Base-by-base conservation (phyloP, 2,797 vertebrate genomes). In the Neoniphon sammara region DNA sequence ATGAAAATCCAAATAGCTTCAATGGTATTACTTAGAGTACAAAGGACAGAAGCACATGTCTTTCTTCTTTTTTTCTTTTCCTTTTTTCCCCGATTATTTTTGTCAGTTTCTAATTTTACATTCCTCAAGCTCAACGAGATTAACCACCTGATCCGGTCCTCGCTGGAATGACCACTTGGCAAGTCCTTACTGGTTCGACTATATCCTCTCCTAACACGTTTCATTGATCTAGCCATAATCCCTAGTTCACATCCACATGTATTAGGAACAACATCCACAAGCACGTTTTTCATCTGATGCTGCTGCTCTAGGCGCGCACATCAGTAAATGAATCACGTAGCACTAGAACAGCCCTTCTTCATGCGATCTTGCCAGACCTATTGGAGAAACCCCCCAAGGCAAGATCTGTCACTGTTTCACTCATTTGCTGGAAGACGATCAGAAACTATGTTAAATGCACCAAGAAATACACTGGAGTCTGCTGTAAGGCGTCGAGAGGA, bases 271-370 rank as follows among this genome's bases (percentile, higher is more conserved):
- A 80, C 88, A 91, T 89, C 87, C 89, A 85, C 49, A 53, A 83
- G 82, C 91, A 90, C 88, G 87, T 82, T 80, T 76, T 60, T 59
- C 47, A 69, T 81, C 50, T 84, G 83, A 82, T 90, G 86, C 89
- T 89, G 86, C 81, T 88, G 78, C 85, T 86, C 74, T 46, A 78
- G 86, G 91, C 88, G 91, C 93, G 79, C 90, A 88, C 91, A 93
- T 93, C 93, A 93, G 93, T 93, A 93, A 93, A 88, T 93, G 90
- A 87, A 93, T 93, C 93, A 93, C 93, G 93, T 93, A 92, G 91
- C 90, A 90, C 89, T 90, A 88, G 91, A 92, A 93, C 93, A 93
- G 91, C 90, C 92, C 87, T 93, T 92, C 90, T 93, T 92, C 93
- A 90, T 91, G 92, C 92, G 91, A 93, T 92, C 90, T 91, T 87